phyloP scores from a whole-genome alignment of 2,888 invertebrate species.

The Lottia gigantea region DNA sequence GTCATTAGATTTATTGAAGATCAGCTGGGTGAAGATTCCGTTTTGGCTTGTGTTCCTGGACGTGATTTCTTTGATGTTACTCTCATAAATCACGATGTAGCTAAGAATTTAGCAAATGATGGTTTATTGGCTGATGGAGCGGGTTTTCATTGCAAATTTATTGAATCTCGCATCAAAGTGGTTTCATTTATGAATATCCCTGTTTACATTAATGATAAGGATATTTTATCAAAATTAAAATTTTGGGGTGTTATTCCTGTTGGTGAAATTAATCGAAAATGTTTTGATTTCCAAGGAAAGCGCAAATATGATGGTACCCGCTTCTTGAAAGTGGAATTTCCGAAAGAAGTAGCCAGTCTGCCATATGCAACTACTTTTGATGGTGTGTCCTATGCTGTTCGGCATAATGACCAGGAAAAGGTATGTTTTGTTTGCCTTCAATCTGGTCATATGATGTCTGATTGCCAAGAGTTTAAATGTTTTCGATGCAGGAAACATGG shows the following conservation, averaged over 20 bases:
- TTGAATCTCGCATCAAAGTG: too few species aligned
- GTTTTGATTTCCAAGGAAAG: background rate
- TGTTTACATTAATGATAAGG: too few species aligned
- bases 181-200: too few species aligned
- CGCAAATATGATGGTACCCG: background rate
- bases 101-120: too few species aligned
- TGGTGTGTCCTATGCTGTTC: background rate
- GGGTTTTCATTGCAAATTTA: too few species aligned
- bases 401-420: background rate
- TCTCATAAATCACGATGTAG: too few species aligned
- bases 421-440: background rate
- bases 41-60: too few species aligned
- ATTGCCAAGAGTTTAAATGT: background rate
- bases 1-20: too few species aligned
- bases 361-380: background rate
- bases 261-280: background rate
- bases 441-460: background rate
- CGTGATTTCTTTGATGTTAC: too few species aligned
- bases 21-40: too few species aligned
- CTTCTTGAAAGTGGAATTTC: background rate
- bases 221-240: background rate
- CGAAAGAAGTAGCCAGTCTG: background rate
- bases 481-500: background rate
- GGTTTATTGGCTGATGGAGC: too few species aligned
- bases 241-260: background rate